A percentile compares a stretch with the other conserved stretches of the same genome.
These are phyloP conservation scores for Uria lomvia DNA, from an alignment of 2,113 vertebrate genomes.

Conservation along the genomic window DNA sequence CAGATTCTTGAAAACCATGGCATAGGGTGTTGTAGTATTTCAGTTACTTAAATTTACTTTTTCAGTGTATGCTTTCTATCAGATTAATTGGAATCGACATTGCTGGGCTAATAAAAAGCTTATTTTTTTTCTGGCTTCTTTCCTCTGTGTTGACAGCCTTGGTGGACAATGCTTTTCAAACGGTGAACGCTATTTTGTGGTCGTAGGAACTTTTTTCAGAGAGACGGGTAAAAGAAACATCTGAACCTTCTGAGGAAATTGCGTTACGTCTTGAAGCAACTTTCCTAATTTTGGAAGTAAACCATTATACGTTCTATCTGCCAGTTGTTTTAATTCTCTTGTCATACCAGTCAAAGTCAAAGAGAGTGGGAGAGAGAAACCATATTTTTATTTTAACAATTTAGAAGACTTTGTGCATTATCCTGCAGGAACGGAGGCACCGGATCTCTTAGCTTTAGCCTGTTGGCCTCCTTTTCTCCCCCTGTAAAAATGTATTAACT, in stretches of 20 bases:
- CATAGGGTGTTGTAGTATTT: neutral
- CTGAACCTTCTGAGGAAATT: neutral
- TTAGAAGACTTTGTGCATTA: slow-evolving; percentile 32
- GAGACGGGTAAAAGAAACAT: neutral
- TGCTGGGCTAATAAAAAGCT: neutral
- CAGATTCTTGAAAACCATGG: neutral
- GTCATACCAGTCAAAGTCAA: neutral
- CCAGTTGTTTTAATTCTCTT: slow-evolving; percentile 28
- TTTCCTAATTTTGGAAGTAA: neutral
- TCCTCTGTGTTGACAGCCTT: neutral
- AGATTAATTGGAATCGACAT: neutral
- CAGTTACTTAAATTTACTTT: neutral
- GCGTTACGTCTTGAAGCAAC: neutral
- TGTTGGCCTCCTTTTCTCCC: neutral
- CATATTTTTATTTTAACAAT: slow-evolving; percentile 61
- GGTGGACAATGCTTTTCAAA: neutral
- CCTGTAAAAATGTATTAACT: slow-evolving; percentile 29
- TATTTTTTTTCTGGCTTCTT: neutral
- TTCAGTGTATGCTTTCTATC: neutral
- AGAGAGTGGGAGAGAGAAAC: neutral
- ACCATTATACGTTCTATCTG: neutral
- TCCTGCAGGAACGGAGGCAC: neutral
- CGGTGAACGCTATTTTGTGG: neutral
- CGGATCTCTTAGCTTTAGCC: neutral
- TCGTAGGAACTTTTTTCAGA: neutral